phyloP scores from a whole-genome alignment of 2,888 invertebrate species.

The Polymixis flavicincta region DNA sequence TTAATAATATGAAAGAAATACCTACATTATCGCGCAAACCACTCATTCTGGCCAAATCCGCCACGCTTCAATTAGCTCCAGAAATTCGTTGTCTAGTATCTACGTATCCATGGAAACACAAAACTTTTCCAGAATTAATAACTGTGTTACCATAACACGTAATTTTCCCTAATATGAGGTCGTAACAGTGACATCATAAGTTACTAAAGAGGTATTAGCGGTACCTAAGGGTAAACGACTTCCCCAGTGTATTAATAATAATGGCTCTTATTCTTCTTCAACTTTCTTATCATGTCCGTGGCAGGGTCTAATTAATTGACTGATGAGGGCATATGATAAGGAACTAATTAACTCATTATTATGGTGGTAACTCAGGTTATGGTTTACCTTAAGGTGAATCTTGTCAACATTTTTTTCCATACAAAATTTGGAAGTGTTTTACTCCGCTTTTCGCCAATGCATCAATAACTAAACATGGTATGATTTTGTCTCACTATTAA shows the following conservation, averaged over 20 bases:
- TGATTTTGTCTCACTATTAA: too few relatives aligned
- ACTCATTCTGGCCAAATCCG: too few relatives aligned
- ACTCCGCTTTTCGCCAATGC: too few relatives aligned
- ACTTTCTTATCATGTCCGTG: conserved; percentile 40
- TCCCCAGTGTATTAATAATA: conserved; percentile 28
- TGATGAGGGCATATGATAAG: conserved; percentile 14
- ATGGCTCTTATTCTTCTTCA: conserved; percentile 22
- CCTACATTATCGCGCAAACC: too few relatives aligned
- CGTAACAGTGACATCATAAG: conserved; percentile 25
- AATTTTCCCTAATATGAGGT: conserved; percentile 21
- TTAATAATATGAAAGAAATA: too few relatives aligned
- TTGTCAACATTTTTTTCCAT: too few relatives aligned
- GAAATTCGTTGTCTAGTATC: too few relatives aligned
- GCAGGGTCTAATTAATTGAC: conserved; percentile 32
- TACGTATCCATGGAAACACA: not conserved
- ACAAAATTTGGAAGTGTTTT: too few relatives aligned
- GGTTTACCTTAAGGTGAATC: too few relatives aligned
- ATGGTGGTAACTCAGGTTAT: too few relatives aligned
- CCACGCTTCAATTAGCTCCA: too few relatives aligned
- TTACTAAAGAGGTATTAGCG: conserved; percentile 44
- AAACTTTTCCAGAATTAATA: conserved; percentile 24
- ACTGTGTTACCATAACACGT: conserved; percentile 23
- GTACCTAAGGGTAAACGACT: conserved; percentile 11
- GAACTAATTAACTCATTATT: conserved; percentile 2
- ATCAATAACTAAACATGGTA: too few relatives aligned